Evolutionary conservation across 2,797 vertebrate genomes (phyloP).

Genomic region (Esox masquinongy): DNA sequence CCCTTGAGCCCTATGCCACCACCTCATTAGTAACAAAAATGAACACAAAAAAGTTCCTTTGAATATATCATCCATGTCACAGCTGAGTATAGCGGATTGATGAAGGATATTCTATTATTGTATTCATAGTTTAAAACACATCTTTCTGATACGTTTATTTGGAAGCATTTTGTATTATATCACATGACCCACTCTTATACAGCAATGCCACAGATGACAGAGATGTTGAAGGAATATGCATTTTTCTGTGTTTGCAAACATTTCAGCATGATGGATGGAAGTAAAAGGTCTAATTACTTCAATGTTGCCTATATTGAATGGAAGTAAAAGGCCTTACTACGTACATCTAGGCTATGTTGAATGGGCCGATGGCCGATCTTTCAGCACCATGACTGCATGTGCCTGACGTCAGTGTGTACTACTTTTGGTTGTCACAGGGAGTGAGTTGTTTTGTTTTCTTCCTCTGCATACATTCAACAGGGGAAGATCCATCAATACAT

Average conservation of each 20-base stretch:
- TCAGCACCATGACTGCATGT: too few relatives aligned
- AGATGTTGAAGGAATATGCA: background rate
- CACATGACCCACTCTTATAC: constrained; percentile 18
- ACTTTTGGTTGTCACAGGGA: background rate
- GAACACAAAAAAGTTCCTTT: background rate
- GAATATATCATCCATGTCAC: constrained; percentile 25
- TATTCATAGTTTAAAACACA: constrained; percentile 30
- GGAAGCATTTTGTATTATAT: constrained; percentile 38
- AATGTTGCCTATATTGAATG: too few relatives aligned
- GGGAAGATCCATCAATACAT: constrained; percentile 59
- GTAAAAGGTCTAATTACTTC: background rate
- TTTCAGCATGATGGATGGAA: background rate
- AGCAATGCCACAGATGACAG: background rate
- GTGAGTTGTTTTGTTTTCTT: constrained; percentile 29
- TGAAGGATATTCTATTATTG: constrained; percentile 26
- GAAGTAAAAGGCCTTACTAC: too few relatives aligned
- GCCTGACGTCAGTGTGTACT: too few relatives aligned
- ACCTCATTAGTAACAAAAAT: background rate
- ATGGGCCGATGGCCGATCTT: too few relatives aligned
- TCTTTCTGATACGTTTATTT: constrained; percentile 16
- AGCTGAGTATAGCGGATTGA: constrained; percentile 31
- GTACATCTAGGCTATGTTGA: too few relatives aligned
- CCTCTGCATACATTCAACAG: constrained; percentile 28
- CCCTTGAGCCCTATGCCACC: background rate
- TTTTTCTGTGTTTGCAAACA: too few relatives aligned